These are phyloP conservation scores for Zelostemma sp. DNA, from an alignment of 1,140 invertebrate species.

Conservation along the genomic window DNA sequence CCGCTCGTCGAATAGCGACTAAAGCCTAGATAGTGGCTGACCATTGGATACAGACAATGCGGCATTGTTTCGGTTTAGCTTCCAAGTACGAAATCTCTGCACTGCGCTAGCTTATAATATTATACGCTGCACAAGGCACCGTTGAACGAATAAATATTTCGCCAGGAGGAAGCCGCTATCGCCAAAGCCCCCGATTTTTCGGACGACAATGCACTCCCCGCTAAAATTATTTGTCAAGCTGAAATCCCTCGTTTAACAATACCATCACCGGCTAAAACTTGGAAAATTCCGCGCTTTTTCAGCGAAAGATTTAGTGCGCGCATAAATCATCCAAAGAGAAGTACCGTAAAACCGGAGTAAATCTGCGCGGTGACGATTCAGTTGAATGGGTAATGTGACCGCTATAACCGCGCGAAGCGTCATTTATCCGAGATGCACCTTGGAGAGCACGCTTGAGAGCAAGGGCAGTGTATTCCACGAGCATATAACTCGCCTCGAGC, in stretches of 20 bases:
- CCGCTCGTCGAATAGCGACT: slow-evolving; percentile 48
- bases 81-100: slow-evolving; percentile 32
- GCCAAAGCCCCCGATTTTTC: slow-evolving; percentile 39
- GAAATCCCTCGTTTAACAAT: too few species aligned
- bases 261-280: too few species aligned
- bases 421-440: not conserved
- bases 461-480: too few species aligned
- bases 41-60: slow-evolving; percentile 59
- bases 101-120: slow-evolving; percentile 25
- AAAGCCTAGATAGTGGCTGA: slow-evolving; percentile 53
- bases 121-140: slow-evolving; percentile 40
- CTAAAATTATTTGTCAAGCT: too few species aligned
- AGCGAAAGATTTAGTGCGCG: too few species aligned
- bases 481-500: slow-evolving; percentile 16
- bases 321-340: slow-evolving; percentile 11
- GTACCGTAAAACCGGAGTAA: not conserved
- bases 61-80: slow-evolving; percentile 59
- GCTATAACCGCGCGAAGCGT: slow-evolving; percentile 4
- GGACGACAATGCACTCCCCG: too few species aligned
- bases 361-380: slow-evolving; percentile 4
- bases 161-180: slow-evolving; percentile 51
- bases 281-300: too few species aligned
- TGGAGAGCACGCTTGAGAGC: not conserved
- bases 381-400: slow-evolving; percentile 23
- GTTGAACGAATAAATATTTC: slow-evolving; percentile 32